Evolutionary conservation across 2,888 invertebrate genomes (phyloP).

Genomic region (Penaeus monodon): DNA sequence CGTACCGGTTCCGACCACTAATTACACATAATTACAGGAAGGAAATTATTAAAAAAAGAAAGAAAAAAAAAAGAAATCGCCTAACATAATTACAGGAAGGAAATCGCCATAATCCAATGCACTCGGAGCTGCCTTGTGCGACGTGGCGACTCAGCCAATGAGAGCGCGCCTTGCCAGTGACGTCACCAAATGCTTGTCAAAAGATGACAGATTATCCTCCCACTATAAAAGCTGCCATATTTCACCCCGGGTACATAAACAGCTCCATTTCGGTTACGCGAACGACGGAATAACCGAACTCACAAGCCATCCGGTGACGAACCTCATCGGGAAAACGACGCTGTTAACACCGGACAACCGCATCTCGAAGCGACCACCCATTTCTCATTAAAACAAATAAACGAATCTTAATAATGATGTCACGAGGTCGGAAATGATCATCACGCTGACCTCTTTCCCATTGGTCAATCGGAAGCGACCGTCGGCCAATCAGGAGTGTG

Average conservation of each 20-base stretch:
- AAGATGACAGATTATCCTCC: slow-evolving; percentile 57
- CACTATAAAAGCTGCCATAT: slow-evolving; percentile 52
- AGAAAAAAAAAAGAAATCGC: too few relatives aligned
- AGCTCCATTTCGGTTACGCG: not conserved
- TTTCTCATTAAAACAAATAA: too few relatives aligned
- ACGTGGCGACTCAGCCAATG: slow-evolving; percentile 25
- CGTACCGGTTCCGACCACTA: too few relatives aligned
- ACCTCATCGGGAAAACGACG: too few relatives aligned
- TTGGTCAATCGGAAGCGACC: slow-evolving; percentile 29
- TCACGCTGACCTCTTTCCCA: slow-evolving; percentile 23
- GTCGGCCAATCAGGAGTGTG: slow-evolving; percentile 35
- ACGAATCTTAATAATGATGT: too few relatives aligned
- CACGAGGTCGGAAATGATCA: not conserved
- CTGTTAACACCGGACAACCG: too few relatives aligned
- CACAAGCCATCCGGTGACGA: too few relatives aligned
- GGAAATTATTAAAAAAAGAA: too few relatives aligned
- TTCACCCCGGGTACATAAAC: slow-evolving; percentile 24
- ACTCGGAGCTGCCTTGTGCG: not conserved
- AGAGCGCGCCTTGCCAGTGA: slow-evolving; percentile 27
- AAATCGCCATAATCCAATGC: slow-evolving; percentile 28
- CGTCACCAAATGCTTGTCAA: slow-evolving; percentile 45
- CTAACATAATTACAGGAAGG: too few relatives aligned
- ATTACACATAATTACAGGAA: too few relatives aligned
- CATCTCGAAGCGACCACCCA: too few relatives aligned
- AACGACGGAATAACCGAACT: not conserved